Evolutionary conservation across 2,113 vertebrate genomes (phyloP).

Genomic region (Trichomycterus rosablanca): DNA sequence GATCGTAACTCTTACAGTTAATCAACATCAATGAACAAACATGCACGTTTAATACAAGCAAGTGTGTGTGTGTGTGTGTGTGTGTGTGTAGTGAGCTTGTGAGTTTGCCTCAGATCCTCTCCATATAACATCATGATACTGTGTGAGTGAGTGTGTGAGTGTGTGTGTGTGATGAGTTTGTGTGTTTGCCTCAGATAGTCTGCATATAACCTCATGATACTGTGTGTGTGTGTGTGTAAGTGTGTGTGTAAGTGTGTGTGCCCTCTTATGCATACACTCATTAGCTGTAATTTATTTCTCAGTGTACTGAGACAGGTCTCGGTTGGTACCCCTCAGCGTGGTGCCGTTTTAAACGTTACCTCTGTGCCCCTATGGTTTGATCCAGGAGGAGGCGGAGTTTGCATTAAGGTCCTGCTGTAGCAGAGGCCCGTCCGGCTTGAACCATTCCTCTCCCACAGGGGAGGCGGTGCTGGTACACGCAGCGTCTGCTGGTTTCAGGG

Average conservation of each 20-base stretch:
- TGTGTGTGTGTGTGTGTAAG: too few species aligned
- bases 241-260: too few species aligned
- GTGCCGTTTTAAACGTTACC: conserved; percentile 49
- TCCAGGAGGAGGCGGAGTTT: conserved; percentile 67
- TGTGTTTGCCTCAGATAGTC: background rate
- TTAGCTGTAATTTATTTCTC: background rate
- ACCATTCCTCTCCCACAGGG: conserved; percentile 61
- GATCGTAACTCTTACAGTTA: conserved; percentile 6
- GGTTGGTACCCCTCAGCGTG: too few species aligned
- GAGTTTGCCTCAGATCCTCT: too few species aligned
- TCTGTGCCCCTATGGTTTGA: conserved; percentile 62
- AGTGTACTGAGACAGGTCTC: too few species aligned
- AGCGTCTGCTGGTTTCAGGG: conserved; percentile 42
- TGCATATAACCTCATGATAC: background rate
- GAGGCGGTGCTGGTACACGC: conserved; percentile 55
- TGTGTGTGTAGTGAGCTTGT: conserved; percentile 6
- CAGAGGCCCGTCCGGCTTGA: conserved; percentile 62
- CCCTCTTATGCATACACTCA: background rate
- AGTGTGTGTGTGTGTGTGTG: conserved; percentile 20
- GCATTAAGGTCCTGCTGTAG: conserved; percentile 66
- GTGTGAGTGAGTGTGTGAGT: background rate
- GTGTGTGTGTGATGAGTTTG: background rate
- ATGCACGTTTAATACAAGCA: conserved; percentile 34
- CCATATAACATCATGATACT: too few species aligned
- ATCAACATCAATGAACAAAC: conserved; percentile 10